These are phyloP conservation scores for Melanerpes aurifrons DNA, from an alignment of 2,113 vertebrate species.

Conservation along the genomic window DNA sequence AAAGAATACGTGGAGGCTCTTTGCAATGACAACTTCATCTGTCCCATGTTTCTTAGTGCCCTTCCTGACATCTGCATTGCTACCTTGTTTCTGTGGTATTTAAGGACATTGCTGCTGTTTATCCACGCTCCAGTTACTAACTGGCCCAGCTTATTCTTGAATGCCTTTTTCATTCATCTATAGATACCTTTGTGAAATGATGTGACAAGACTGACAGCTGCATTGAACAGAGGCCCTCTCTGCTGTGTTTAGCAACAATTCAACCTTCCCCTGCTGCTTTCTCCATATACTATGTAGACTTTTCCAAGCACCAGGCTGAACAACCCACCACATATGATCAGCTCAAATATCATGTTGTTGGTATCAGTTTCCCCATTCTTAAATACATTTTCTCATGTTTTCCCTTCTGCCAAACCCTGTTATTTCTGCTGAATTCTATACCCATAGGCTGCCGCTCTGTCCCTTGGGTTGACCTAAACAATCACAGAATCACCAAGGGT, in stretches of 20 bases:
- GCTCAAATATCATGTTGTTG: not conserved
- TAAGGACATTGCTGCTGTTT: not conserved
- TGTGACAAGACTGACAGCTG: not conserved
- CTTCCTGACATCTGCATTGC: not conserved
- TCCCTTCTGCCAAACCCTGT: not conserved
- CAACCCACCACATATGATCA: accelerated
- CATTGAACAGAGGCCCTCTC: not conserved
- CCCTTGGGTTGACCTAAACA: not conserved
- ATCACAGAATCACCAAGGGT: too few relatives aligned
- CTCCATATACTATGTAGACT: not conserved
- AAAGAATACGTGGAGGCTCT: not conserved
- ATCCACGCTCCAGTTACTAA: not conserved
- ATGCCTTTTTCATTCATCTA: not conserved
- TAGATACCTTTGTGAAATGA: not conserved
- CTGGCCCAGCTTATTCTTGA: not conserved
- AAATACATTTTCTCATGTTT: not conserved
- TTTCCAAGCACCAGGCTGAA: not conserved
- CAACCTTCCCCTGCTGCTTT: not conserved
- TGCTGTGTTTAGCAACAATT: not conserved
- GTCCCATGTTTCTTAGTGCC: not conserved
- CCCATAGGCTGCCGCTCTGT: not conserved
- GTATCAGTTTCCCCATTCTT: not conserved
- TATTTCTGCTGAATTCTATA: not conserved
- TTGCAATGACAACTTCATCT: not conserved
- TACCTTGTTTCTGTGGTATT: not conserved